Evolutionary conservation across 2,797 vertebrate species (phyloP).

Genomic region (Stomatorhinus walkeri): DNA sequence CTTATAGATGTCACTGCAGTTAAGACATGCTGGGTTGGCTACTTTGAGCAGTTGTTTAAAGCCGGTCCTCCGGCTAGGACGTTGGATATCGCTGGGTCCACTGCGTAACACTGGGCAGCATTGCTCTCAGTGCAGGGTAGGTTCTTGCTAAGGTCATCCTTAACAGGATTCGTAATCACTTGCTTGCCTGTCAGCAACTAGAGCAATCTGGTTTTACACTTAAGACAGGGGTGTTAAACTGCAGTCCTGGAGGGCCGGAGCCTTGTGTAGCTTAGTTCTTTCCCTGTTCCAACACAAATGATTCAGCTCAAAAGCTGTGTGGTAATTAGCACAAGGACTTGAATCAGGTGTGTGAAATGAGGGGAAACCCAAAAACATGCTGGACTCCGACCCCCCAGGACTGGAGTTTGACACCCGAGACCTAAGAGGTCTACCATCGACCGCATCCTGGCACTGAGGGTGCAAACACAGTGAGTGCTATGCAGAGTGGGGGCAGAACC

Average conservation of each 20-base stretch:
- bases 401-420: background rate
- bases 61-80: background rate
- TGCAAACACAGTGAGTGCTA: background rate
- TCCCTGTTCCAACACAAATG: too few relatives aligned
- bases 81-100: background rate
- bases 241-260: too few relatives aligned
- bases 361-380: background rate
- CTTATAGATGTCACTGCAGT: background rate
- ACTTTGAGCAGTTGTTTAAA: background rate
- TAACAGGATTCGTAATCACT: background rate
- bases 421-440: background rate
- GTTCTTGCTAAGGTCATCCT: background rate
- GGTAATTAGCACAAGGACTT: too few relatives aligned
- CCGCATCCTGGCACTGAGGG: background rate
- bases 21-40: background rate
- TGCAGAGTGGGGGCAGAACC: background rate
- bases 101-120: background rate
- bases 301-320: too few relatives aligned
- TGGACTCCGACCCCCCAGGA: too few relatives aligned
- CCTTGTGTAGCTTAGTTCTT: too few relatives aligned
- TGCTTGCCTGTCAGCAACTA: background rate
- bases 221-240: background rate
- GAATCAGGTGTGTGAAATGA: too few relatives aligned
- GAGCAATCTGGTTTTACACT: background rate
- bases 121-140: background rate